Percentiles rank a stretch among this genome's conserved stretches.
These are phyloP conservation scores for Sapajus apella DNA, from an alignment of 2,113 vertebrate genomes.

Conservation along the genomic window DNA sequence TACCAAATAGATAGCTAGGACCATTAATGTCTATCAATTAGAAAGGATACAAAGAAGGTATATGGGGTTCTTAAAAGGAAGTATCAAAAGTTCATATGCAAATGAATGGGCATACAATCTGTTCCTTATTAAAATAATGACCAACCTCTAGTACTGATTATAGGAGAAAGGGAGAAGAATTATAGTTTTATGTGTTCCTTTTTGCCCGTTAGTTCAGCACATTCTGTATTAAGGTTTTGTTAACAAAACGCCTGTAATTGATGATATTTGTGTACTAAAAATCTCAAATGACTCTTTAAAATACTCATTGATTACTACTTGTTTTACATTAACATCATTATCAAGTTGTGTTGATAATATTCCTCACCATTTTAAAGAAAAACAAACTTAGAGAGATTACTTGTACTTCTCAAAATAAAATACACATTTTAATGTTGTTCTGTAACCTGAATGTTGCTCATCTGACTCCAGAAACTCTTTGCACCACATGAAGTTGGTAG, in stretches of 20 bases:
- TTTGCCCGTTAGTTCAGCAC: not conserved
- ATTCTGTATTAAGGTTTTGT: not conserved
- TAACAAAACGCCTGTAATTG: not conserved
- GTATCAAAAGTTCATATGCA: not conserved
- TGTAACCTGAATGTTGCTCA: not conserved
- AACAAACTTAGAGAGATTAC: not conserved
- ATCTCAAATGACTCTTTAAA: not conserved
- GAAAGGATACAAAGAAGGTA: not conserved
- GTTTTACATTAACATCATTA: not conserved
- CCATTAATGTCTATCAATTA: not conserved
- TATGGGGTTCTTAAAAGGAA: not conserved
- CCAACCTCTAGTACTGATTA: not conserved
- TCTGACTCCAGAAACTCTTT: not conserved
- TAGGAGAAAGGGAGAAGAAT: not conserved
- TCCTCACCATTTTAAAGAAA: not conserved
- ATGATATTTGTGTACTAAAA: not conserved
- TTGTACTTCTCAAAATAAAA: slow-evolving; percentile 2
- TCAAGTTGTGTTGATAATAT: not conserved
- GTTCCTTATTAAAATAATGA: not conserved
- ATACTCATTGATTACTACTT: not conserved
- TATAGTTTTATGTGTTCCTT: not conserved
- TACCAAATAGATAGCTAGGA: not conserved
- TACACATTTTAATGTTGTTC: not conserved
- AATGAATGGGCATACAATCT: not conserved
- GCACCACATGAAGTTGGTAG: not conserved